Percentiles rank a stretch among this genome's conserved stretches.
phyloP scores from a whole-genome alignment of 30 jellyfish, hydroid and myxozoan genomes.

The Pseudorhiza aurosa region DNA sequence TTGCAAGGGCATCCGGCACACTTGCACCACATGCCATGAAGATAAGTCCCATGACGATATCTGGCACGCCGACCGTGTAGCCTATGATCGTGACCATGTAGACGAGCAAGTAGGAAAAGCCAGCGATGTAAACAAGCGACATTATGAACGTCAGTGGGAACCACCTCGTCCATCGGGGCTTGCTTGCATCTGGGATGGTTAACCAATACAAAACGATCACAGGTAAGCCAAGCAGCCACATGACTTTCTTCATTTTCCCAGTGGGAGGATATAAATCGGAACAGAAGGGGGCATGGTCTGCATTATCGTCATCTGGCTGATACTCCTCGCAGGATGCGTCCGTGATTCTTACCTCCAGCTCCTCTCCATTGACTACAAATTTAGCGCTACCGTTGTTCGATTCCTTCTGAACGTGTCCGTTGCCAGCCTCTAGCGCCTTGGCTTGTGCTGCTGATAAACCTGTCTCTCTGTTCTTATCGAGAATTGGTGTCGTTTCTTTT shows the following conservation, averaged over 20 bases:
- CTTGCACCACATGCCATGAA: conserved; percentile 96
- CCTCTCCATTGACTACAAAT: conserved; percentile 35
- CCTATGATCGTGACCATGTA: conserved; percentile 98
- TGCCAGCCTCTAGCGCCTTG: conserved; percentile 37
- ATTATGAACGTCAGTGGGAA: conserved; percentile 81
- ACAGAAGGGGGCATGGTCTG: conserved; percentile 2
- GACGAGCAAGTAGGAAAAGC: conserved; percentile 82
- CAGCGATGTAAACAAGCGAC: conserved; percentile 85
- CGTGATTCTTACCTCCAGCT: conserved; percentile 33
- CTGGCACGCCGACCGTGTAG: conserved; percentile 86
- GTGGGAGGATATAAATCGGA: conserved; percentile 58
- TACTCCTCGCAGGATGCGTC: conserved; percentile 23
- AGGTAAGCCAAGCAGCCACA: conserved; percentile 87
- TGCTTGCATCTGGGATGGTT: conserved; percentile 87
- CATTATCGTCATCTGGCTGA: conserved; percentile 9
- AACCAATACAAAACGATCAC: conserved; percentile 74
- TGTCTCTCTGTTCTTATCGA: conserved; percentile 16
- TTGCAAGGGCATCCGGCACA: conserved; percentile 96
- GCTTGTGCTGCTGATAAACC: conserved; percentile 14
- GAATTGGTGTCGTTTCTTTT: conserved; percentile 55
- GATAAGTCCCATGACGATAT: conserved; percentile 93
- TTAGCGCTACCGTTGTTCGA: conserved; percentile 43
- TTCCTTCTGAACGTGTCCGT: conserved; percentile 7
- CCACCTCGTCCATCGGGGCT: conserved; percentile 60
- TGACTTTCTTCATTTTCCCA: conserved; percentile 38